Conservation (phyloP, 2,113 vertebrate genomes). For the Ivindomyrus marchei region DNA sequence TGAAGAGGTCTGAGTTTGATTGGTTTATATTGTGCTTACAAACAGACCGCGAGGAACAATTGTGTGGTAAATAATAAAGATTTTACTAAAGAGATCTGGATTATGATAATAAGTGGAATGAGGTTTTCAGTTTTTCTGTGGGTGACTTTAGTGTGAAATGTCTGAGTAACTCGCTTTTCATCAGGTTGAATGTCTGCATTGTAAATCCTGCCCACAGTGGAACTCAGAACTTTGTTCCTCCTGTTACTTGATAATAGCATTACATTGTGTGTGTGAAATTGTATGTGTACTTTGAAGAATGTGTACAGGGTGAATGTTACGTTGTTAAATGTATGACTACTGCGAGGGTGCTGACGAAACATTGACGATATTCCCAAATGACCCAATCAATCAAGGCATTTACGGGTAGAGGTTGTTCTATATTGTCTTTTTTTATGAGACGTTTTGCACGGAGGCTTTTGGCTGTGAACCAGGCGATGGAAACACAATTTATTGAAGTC, state of each 20-base stretch:
- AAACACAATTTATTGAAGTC: neutral
- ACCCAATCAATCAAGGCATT: neutral
- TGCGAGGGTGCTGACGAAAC: neutral
- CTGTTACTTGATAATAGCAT: neutral
- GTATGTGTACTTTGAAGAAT: neutral
- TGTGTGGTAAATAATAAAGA: neutral
- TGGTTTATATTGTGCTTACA: neutral
- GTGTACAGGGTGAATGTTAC: neutral
- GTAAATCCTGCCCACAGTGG: neutral
- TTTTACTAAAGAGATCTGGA: neutral
- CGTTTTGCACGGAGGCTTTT: neutral
- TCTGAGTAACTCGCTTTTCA: neutral
- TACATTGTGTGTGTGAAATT: neutral
- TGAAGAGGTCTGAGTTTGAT: neutral
- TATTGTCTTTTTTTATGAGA: neutral
- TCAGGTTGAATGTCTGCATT: neutral
- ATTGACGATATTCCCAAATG: neutral
- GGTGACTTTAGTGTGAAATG: neutral
- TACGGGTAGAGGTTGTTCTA: neutral
- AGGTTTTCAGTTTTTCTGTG: neutral
- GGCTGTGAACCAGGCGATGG: neutral
- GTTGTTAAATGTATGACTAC: neutral
- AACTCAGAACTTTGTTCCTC: neutral
- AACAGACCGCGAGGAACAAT: neutral
- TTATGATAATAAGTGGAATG: neutral